Base-by-base conservation (phyloP, 2,113 vertebrate species). In the Upupa epops region DNA sequence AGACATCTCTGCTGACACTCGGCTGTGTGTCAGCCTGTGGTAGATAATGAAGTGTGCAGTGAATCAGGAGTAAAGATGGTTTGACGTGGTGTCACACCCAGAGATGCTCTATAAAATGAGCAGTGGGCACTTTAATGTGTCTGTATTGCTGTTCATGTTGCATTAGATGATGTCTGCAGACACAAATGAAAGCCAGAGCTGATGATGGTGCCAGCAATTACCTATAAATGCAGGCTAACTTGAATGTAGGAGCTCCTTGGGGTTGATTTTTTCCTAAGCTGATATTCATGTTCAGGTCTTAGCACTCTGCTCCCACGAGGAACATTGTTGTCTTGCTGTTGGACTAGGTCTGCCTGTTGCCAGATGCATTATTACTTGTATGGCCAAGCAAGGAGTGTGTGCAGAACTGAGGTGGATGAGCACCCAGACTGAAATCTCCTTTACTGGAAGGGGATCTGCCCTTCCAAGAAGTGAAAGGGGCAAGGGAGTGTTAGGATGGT, bases 141-240 rank as follows among this genome's bases (percentile, higher is more conserved):
- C 7, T 77, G 37, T 68, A 14, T 65, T 54, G 36, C 25, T 90
- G 6, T 64, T 94, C 51, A n/a, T 80, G 75, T 36, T 58, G 17
- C 68, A 78, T 78, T 88, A 48, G 70, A 73, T 86, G 59, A 73
- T 87, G 34, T 87, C 64, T 82, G 51, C 60, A 92, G 77, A 68
- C 52, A 31, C 11, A 69, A 73, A 20, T 68, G 42, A 81, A 86
- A 90, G 46, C 51, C 83, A 88, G 32, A 55, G 59, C 77, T 89
- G 46, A 63, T 76, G 54, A 69, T 37, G 71, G 68, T 80, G 86
- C 89, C 89, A 94, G 45, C 92, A 95, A 93, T 93, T 76, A 73
- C 32, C 96, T 93, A 21, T 68, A 96, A 94, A 86, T 80, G 29
- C 78, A 64, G 10, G 2, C 17, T 85, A 59, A 28, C 55, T 82